These are phyloP conservation scores for Oryzias javanicus DNA, from an alignment of 2,113 vertebrate species.

Conservation along the genomic window DNA sequence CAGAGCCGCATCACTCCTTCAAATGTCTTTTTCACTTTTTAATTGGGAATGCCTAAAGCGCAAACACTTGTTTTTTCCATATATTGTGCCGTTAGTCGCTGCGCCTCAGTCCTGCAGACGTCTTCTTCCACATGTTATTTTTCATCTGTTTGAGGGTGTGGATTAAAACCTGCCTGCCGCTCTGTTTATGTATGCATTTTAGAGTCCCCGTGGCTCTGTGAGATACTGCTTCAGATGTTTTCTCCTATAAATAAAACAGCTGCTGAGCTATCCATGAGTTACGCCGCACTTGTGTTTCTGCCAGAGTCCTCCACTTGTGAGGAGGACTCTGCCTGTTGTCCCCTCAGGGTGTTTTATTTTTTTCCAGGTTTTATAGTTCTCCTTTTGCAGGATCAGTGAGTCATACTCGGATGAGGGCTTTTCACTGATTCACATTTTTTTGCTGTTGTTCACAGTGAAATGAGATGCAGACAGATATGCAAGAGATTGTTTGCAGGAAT, in stretches of 20 bases:
- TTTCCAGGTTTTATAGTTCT: conserved; percentile 16
- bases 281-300: conserved; percentile 35
- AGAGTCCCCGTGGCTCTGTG: conserved; percentile 49
- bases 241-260: conserved; percentile 75
- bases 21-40: conserved; percentile 26
- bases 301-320: conserved; percentile 33
- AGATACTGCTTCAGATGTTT: conserved; percentile 63
- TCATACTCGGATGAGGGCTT: conserved; percentile 6
- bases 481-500: conserved; percentile 16
- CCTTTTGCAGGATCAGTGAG: conserved; percentile 24
- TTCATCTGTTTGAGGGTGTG: conserved; percentile 43
- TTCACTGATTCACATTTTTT: conserved; percentile 26
- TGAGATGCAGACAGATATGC: conserved; percentile 12
- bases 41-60: conserved; percentile 56
- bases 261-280: conserved; percentile 50
- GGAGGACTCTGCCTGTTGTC: conserved; percentile 9
- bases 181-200: conserved; percentile 20
- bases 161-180: conserved; percentile 58
- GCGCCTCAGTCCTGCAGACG: conserved; percentile 1
- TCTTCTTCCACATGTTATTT: conserved; percentile 33
- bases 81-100: conserved; percentile 13
- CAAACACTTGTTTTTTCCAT: neutral
- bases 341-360: neutral
- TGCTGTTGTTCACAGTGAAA: neutral
- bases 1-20: conserved; percentile 4